These are phyloP conservation scores for Oligia strigilis DNA, from an alignment of 2,888 invertebrate species.

Conservation along the genomic window DNA sequence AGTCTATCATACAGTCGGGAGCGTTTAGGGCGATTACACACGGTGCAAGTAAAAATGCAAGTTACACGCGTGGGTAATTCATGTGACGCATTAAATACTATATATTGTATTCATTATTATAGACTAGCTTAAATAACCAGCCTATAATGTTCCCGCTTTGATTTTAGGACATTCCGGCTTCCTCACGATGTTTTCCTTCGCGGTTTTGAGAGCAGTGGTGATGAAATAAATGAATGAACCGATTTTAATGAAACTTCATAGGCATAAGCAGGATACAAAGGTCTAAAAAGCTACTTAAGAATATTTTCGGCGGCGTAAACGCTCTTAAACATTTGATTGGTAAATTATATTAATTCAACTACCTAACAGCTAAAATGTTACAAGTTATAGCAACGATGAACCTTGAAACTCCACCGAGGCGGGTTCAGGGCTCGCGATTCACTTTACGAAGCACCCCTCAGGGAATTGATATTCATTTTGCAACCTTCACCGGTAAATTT, in stretches of 20 bases:
- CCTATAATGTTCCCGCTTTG: neutral
- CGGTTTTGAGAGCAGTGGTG: neutral
- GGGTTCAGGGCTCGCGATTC: conserved; percentile 60
- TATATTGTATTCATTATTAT: no score
- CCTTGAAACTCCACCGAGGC: conserved; percentile 56
- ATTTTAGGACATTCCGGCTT: no score
- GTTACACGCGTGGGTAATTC: neutral
- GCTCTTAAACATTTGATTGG: conserved; percentile 14
- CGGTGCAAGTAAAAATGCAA: neutral
- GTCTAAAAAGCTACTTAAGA: no score
- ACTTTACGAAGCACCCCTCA: conserved; percentile 54
- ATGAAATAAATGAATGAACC: neutral
- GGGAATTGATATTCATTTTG: conserved; percentile 67
- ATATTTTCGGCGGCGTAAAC: no score
- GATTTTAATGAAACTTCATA: no score
- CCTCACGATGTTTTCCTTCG: no score
- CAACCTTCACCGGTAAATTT: conserved; percentile 60
- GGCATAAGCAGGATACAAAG: no score
- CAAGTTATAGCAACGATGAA: conserved; percentile 50
- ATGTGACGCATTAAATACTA: neutral
- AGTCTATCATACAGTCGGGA: neutral
- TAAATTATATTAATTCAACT: conserved; percentile 20
- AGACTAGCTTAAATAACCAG: neutral
- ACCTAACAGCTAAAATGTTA: conserved; percentile 47
- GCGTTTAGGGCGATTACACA: neutral